These are phyloP conservation scores for Scomber japonicus DNA, from an alignment of 2,113 vertebrate species.

Conservation along the genomic window DNA sequence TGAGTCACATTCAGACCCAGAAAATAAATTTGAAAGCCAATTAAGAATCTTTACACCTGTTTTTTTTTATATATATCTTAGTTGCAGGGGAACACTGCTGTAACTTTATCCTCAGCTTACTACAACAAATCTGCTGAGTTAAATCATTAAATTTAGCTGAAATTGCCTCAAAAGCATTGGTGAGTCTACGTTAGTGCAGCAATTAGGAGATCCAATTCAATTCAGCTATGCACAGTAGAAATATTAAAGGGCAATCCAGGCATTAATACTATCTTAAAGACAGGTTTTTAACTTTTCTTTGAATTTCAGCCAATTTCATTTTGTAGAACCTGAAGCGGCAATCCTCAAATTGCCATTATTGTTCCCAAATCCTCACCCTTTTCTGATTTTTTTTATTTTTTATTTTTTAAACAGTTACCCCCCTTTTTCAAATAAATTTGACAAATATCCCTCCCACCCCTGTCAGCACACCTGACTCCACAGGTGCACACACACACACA, in stretches of 20 bases:
- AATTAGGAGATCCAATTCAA: slow-evolving; percentile 37
- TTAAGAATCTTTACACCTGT: slow-evolving; percentile 7
- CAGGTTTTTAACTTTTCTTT: neutral
- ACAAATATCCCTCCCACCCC: slow-evolving; percentile 30
- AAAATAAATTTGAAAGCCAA: slow-evolving; percentile 23
- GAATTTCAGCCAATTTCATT: slow-evolving; percentile 13
- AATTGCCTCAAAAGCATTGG: slow-evolving; percentile 25
- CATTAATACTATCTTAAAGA: neutral
- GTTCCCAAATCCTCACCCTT: slow-evolving; percentile 36
- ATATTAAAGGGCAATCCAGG: slow-evolving; percentile 17
- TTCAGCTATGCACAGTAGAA: slow-evolving; percentile 24
- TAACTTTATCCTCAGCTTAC: slow-evolving; percentile 12
- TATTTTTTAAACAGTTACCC: slow-evolving; percentile 24
- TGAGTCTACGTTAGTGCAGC: slow-evolving; percentile 52
- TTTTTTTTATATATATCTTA: neutral
- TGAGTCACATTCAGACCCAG: slow-evolving; percentile 1
- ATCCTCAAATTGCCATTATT: slow-evolving; percentile 3
- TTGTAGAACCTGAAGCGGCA: neutral
- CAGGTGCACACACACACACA: slow-evolving; percentile 7
- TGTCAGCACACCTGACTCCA: slow-evolving; percentile 18
- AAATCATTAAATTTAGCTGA: slow-evolving; percentile 24
- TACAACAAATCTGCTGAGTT: slow-evolving; percentile 14
- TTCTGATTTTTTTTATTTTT: neutral
- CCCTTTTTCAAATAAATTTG: slow-evolving; percentile 17
- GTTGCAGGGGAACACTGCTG: slow-evolving; percentile 35